Evolutionary conservation across 1,140 invertebrate genomes (phyloP), one percentile per base, ranked within the genome.

Genomic region (Tenebrio molitor): DNA sequence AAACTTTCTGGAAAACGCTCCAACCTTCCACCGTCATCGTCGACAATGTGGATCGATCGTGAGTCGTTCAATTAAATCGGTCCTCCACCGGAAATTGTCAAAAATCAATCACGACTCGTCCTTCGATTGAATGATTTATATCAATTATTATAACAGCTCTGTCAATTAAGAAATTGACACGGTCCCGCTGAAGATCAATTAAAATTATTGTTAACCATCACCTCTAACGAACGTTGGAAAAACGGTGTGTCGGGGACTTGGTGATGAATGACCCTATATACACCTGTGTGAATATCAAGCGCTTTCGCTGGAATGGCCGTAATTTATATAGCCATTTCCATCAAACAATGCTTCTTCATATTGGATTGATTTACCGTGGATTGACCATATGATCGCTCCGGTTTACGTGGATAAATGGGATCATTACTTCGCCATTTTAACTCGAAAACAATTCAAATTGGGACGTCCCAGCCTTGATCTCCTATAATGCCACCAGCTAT

Each of bases 351-450:
- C 72, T 74, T n/a, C n/a, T n/a, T 77, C 76, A 78, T 81, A 72
- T 74, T 72, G 72, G 77, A 80, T 80, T 81, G 80, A 81, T 81
- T 81, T 81, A 81, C 74, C 77, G 73, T 73, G 75, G 69, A 71
- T 77, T 77, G 71, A 44, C 65, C 65, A 68, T 46, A 58, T 58
- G 50, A 58, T 58, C 50, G 50, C 23, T 58, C 50, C 50, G 50
- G 23, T 58, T 58, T 58, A 58, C 50, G 29, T 29, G 21, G 50
- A 58, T 58, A 58, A 58, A 58, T 58, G 50, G 50, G 50, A 58
- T 58, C 50, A 58, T 58, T 58, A 58, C 50, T 58, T 58, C 23
- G 29, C 50, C 21, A 29, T 19, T 58, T 58, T 58, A 58, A 25
- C 50, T 58, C 50, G 50, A 58, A 58, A 58, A 29, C 29, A 53